Evolutionary conservation across 2,797 vertebrate species (phyloP).

Genomic region (Acipenser transmontanus): DNA sequence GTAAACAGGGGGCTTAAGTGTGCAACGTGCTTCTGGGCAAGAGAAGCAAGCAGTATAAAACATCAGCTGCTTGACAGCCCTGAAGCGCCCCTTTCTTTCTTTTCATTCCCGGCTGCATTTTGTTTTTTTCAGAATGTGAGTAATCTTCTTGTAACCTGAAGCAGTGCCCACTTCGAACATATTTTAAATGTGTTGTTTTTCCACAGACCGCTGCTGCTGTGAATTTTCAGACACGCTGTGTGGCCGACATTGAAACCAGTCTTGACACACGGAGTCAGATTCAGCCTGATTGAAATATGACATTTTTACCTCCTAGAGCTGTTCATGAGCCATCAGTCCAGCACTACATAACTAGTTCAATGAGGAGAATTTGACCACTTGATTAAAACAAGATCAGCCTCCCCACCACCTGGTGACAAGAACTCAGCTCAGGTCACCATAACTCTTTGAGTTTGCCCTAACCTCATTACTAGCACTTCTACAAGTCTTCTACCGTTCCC

Average conservation of each 20-base stretch:
- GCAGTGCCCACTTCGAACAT: constrained; percentile 28
- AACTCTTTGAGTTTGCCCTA: constrained; percentile 4
- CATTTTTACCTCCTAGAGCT: constrained; percentile 25
- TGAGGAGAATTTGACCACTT: constrained; percentile 17
- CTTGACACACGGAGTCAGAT: constrained; percentile 18
- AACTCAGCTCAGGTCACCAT: constrained; percentile 7
- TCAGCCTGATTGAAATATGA: constrained; percentile 28
- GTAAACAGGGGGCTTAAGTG: constrained; percentile 46
- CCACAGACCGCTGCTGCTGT: constrained; percentile 23
- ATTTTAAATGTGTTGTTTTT: constrained; percentile 24
- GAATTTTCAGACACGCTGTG: constrained; percentile 39
- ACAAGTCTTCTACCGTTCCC: background rate
- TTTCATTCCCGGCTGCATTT: constrained; percentile 12
- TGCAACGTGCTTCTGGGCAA: constrained; percentile 51
- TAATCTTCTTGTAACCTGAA: constrained; percentile 29
- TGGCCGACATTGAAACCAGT: constrained; percentile 26
- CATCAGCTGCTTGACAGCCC: constrained; percentile 52
- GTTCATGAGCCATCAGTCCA: constrained; percentile 16
- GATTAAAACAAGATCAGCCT: constrained; percentile 30
- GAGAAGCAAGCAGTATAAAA: constrained; percentile 54
- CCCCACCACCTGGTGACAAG: constrained; percentile 15
- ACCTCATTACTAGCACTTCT: constrained; percentile 18
- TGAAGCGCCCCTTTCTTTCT: constrained; percentile 29
- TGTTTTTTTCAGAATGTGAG: constrained; percentile 38
- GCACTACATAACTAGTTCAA: constrained; percentile 12